Percentiles rank a stretch among this genome's conserved stretches.
Evolutionary conservation across 1,140 invertebrate genomes (phyloP).

Genomic region (Camponotus floridanus): DNA sequence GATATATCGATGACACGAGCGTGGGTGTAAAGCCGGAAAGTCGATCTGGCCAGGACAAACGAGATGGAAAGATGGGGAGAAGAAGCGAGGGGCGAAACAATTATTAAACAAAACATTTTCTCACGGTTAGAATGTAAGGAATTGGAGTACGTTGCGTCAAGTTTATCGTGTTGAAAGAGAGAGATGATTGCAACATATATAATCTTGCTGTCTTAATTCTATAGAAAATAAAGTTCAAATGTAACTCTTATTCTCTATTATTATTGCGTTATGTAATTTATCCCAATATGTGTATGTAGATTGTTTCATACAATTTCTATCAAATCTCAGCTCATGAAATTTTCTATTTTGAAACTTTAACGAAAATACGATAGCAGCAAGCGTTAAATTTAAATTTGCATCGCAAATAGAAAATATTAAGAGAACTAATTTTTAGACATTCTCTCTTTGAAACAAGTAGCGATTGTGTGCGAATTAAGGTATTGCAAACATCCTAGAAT

Average conservation of each 20-base stretch:
- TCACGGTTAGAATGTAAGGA: slow-evolving; percentile 45
- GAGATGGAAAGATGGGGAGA: not conserved
- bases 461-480: not conserved
- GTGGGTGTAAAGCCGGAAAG: slow-evolving; percentile 72
- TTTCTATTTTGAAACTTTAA: not conserved
- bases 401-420: not conserved
- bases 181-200: slow-evolving; percentile 27
- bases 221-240: slow-evolving; percentile 26
- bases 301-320: not conserved
- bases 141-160: slow-evolving; percentile 33
- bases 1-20: slow-evolving; percentile 77
- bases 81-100: not conserved
- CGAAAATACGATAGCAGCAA: not conserved
- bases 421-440: not conserved
- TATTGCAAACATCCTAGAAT: not conserved
- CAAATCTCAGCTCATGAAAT: too few species aligned
- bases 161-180: not conserved
- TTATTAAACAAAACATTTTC: slow-evolving; percentile 59
- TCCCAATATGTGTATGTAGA: not conserved
- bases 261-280: too few species aligned
- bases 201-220: slow-evolving; percentile 11
- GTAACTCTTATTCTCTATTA: not conserved
- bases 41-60: slow-evolving; percentile 62
- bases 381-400: not conserved
- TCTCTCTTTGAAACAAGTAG: not conserved